Percentiles rank a stretch among this genome's conserved stretches.
Evolutionary conservation across 1,140 invertebrate genomes (phyloP).

Genomic region (Zaprionus lachaisei): DNA sequence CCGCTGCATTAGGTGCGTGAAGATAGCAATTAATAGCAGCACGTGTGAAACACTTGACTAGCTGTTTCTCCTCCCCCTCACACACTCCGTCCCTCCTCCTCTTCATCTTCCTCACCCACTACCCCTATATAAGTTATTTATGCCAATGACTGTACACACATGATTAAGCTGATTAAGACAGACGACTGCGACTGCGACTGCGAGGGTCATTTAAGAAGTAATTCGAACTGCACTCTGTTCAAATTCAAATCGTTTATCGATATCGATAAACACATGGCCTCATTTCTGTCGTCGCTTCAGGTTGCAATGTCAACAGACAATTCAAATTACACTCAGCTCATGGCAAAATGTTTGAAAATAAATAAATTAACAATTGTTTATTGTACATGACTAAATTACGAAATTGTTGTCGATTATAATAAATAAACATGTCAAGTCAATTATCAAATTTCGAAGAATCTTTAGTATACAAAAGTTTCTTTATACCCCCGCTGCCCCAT

Average conservation of each 20-base stretch:
- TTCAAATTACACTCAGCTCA: slow-evolving; percentile 2
- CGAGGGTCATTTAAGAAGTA: slow-evolving; percentile 7
- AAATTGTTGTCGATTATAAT: not conserved
- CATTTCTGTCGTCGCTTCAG: not conserved
- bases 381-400: slow-evolving; percentile 3
- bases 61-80: too few relatives aligned
- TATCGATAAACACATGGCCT: slow-evolving; percentile 15
- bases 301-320: slow-evolving; percentile 6
- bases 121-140: slow-evolving; percentile 3
- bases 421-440: not conserved
- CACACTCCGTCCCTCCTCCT: not conserved
- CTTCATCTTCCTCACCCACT: not conserved
- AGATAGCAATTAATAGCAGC: slow-evolving; percentile 38
- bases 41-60: slow-evolving; percentile 23
- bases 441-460: not conserved
- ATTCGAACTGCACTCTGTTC: not conserved
- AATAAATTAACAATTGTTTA: slow-evolving; percentile 17
- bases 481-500: too few relatives aligned
- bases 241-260: slow-evolving; percentile 1
- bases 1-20: slow-evolving; percentile 33
- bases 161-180: not conserved
- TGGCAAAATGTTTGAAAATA: slow-evolving; percentile 5
- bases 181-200: too few relatives aligned
- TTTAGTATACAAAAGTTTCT: not conserved
- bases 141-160: slow-evolving; percentile 10